Evolutionary conservation across 2,797 vertebrate species (phyloP).

Genomic region (Danionella dracula): DNA sequence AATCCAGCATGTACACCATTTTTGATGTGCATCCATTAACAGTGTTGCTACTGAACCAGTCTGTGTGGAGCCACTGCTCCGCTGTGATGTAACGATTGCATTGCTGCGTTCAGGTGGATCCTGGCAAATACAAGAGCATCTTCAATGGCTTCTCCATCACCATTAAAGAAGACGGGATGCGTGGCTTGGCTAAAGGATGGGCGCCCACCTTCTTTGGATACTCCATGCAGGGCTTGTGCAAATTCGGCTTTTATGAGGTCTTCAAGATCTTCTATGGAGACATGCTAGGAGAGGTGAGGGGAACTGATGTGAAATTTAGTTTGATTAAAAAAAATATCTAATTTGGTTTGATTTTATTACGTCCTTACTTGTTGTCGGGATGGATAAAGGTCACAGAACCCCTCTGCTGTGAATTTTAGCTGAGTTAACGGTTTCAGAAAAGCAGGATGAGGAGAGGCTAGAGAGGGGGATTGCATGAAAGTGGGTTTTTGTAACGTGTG

Average conservation of each 20-base stretch:
- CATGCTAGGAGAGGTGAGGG: constrained; percentile 77
- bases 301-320: no score
- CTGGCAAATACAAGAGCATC: constrained; percentile 82
- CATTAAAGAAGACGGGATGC: constrained; percentile 76
- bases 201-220: constrained; percentile 85
- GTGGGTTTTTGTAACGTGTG: no score
- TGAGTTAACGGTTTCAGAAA: no score
- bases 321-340: no score
- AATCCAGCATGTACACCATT: constrained; percentile 33
- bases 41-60: constrained; percentile 2
- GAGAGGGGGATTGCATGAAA: no score
- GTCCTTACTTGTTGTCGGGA: no score
- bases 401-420: no score
- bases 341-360: no score
- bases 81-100: background rate
- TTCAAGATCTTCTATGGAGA: constrained; percentile 81
- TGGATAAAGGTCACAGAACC: no score
- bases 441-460: no score
- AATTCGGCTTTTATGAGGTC: constrained; percentile 88
- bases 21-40: constrained; percentile 11
- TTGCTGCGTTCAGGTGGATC: constrained; percentile 71
- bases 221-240: constrained; percentile 86
- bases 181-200: constrained; percentile 85
- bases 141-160: constrained; percentile 85
- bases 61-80: background rate